Evolutionary conservation across 2,888 invertebrate genomes (phyloP), one percentile per base, ranked within the genome.

Genomic region (Tipula lateralis): DNA sequence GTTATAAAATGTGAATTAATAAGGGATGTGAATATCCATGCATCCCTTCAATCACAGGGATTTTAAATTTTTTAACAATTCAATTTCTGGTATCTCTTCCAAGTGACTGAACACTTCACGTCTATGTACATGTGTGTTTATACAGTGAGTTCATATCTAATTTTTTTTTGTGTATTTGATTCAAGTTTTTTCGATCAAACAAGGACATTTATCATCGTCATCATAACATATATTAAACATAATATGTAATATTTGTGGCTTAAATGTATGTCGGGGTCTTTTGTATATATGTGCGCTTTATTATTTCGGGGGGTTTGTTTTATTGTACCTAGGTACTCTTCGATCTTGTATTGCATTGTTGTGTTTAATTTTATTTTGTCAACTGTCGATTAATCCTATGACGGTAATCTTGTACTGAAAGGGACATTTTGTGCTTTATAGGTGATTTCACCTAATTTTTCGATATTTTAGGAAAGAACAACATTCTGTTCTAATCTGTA

Each of bases 351-450:
- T 82, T 16, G 16, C 6, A 82, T 32, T 82, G 29, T 32, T 66
- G 24, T 66, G 9, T 66, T 24, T 66, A 66, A 66, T 82, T 30
- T 29, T 82, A 82, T 82, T 82, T 82, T 82, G 82, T 82, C 82
- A 82, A 82, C 82, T 82, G 82, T 32, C 82, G 82, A 82, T 82
- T 82, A 82, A 82, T 82, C 82, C 82, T 30, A n/a, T n/a, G 66
- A 24, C 66, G 66, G 66, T 66, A 66, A 66, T 66, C 24, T 66
- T 24, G 66, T 9, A 66, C n/a, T n/a, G n/a, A n/a, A n/a, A n/a
- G n/a, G n/a, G n/a, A n/a, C n/a, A n/a, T n/a, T n/a, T n/a, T n/a
- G n/a, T n/a, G n/a, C n/a, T n/a, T n/a, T n/a, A n/a, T n/a, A n/a
- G n/a, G n/a, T n/a, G 19, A 50, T 19, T 44, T n/a, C 39, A 44